Conservation (phyloP, 2,797 vertebrate species). For the Neostethus bicornis region DNA sequence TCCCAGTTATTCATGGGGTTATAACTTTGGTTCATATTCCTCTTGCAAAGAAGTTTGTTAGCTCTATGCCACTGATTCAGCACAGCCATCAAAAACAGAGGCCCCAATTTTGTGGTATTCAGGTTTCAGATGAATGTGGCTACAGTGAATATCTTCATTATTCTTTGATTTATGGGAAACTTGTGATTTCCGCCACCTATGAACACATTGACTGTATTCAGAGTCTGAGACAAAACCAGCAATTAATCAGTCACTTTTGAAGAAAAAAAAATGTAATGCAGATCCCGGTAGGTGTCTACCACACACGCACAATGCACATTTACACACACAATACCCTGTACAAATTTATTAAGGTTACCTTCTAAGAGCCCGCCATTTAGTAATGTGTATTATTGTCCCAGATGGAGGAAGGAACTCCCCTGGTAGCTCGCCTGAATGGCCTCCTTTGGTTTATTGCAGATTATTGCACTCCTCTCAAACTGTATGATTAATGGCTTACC, state of each 20-base stretch:
- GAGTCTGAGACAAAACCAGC: conserved; percentile 44
- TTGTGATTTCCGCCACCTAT: conserved; percentile 39
- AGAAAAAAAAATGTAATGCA: conserved; percentile 54
- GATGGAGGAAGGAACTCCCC: conserved; percentile 68
- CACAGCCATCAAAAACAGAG: background rate
- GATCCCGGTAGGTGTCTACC: conserved; percentile 35
- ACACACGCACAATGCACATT: conserved; percentile 15
- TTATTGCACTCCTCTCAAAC: conserved; percentile 54
- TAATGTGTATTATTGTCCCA: conserved; percentile 54
- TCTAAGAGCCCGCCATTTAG: conserved; percentile 46
- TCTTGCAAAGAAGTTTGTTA: background rate
- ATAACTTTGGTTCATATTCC: background rate
- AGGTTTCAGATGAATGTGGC: conserved; percentile 24
- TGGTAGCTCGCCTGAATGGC: conserved; percentile 53
- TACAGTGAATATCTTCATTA: conserved; percentile 20
- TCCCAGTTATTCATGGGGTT: too few relatives aligned
- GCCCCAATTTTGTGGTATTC: conserved; percentile 6
- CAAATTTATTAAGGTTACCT: conserved; percentile 45
- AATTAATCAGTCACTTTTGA: conserved; percentile 73
- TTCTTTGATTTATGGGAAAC: conserved; percentile 61
- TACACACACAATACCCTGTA: conserved; percentile 24
- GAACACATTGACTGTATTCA: conserved; percentile 46
- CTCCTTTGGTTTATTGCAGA: conserved; percentile 52
- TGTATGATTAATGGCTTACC: conserved; percentile 79
- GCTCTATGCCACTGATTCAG: background rate